phyloP scores from a whole-genome alignment of 2,888 invertebrate species.

The Dryocosmus kuriphilus region DNA sequence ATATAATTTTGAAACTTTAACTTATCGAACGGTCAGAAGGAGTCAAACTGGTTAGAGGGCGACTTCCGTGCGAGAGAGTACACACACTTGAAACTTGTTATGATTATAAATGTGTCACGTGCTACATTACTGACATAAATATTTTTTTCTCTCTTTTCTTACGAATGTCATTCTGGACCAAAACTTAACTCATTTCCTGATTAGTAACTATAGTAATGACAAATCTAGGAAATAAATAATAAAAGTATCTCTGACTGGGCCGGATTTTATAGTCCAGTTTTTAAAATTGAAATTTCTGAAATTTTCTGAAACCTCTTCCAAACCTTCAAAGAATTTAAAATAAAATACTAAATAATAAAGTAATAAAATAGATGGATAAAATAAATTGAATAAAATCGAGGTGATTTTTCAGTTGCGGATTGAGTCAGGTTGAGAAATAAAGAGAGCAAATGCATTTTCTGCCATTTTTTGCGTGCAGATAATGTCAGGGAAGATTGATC shows the following conservation, averaged over 20 bases:
- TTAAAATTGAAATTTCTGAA: neutral
- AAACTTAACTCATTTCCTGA: conserved; percentile 17
- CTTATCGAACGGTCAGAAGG: conserved; percentile 18
- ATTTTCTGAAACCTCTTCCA: neutral
- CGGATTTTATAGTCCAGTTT: neutral
- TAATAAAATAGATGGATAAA: neutral
- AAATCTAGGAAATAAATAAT: neutral
- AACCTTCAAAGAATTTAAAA: neutral
- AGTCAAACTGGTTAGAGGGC: conserved; percentile 32
- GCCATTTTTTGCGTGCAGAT: conserved; percentile 35
- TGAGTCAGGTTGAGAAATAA: conserved; percentile 29
- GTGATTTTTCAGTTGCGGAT: neutral
- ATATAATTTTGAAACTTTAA: conserved; percentile 25
- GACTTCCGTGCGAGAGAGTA: conserved; percentile 10
- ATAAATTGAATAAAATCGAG: neutral
- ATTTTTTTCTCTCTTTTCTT: neutral
- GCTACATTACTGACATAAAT: conserved; percentile 37
- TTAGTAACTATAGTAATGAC: neutral
- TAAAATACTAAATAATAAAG: neutral
- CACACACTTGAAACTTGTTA: conserved; percentile 19
- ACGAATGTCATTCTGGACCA: neutral
- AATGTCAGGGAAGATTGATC: conserved; percentile 30
- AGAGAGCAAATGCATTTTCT: conserved; percentile 13
- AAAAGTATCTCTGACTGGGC: neutral
- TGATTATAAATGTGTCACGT: conserved; percentile 39